A percentile compares a stretch with the other conserved stretches of the same genome.
Conservation (phyloP, 2,888 invertebrate species). For the Punctoribates punctum region DNA sequence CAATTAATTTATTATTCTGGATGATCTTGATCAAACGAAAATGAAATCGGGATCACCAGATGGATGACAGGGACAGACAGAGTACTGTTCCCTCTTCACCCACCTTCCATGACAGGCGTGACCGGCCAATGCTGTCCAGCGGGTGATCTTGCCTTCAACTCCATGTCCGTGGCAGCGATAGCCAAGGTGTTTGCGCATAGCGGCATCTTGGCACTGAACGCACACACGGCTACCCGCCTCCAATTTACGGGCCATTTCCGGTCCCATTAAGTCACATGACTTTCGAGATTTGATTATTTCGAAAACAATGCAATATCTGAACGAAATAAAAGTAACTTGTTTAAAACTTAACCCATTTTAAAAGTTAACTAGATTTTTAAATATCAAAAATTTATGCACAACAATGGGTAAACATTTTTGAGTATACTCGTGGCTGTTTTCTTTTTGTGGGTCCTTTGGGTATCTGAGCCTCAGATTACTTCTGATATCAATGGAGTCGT, state of each 20-base stretch:
- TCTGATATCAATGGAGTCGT: conserved; percentile 74
- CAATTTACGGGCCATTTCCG: conserved; percentile 66
- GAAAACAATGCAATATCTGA: conserved; percentile 79
- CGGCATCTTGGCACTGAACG: conserved; percentile 76
- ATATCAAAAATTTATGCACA: neutral
- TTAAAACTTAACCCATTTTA: neutral
- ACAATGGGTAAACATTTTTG: too few relatives aligned
- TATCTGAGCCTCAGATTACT: conserved; percentile 72
- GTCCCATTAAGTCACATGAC: conserved; percentile 62
- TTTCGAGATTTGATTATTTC: conserved; percentile 77
- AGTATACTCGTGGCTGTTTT: conserved; percentile 64
- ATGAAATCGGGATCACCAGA: conserved; percentile 52
- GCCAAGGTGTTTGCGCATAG: conserved; percentile 68
- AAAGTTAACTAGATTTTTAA: too few relatives aligned
- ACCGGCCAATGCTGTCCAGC: conserved; percentile 78
- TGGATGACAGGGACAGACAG: conserved; percentile 53
- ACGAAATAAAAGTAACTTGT: conserved; percentile 48
- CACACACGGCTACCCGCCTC: conserved; percentile 75
- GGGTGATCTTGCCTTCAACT: conserved; percentile 67
- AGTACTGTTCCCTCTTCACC: conserved; percentile 60
- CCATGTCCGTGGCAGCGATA: conserved; percentile 84
- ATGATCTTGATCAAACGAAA: conserved; percentile 51
- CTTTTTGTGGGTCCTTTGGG: conserved; percentile 69
- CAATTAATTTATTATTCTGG: too few relatives aligned
- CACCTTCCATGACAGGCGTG: conserved; percentile 85